phyloP scores from a whole-genome alignment of 2,113 vertebrate species.

The Mirounga angustirostris region DNA sequence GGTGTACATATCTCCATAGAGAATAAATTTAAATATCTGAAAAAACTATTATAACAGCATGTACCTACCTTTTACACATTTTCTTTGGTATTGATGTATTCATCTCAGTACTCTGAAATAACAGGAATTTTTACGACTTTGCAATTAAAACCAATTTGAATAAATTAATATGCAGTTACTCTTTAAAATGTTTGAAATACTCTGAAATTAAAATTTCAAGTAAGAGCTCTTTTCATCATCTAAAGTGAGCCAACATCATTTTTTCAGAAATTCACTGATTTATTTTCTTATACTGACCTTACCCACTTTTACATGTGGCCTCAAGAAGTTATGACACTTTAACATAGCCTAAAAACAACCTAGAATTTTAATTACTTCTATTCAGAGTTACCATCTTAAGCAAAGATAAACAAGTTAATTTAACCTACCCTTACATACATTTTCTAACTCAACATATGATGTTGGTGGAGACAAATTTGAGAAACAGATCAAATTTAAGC shows the following conservation, averaged over 20 bases:
- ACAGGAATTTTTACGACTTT: slow-evolving; percentile 76
- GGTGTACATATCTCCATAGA: background rate
- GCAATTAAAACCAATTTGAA: slow-evolving; percentile 69
- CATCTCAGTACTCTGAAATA: slow-evolving; percentile 84
- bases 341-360: background rate
- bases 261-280: slow-evolving; percentile 32
- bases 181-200: slow-evolving; percentile 64
- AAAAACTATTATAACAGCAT: background rate
- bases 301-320: background rate
- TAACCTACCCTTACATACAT: slow-evolving; percentile 10
- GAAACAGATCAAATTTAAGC: slow-evolving; percentile 14
- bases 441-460: background rate
- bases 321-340: slow-evolving; percentile 16
- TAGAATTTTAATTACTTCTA: slow-evolving; percentile 36
- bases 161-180: slow-evolving; percentile 53
- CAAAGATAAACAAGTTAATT: slow-evolving; percentile 43
- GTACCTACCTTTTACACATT: slow-evolving; percentile 89
- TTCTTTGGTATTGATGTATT: slow-evolving; percentile 82
- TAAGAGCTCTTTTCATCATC: slow-evolving; percentile 35
- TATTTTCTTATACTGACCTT: background rate
- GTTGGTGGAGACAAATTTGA: background rate
- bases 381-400: slow-evolving; percentile 29
- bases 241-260: slow-evolving; percentile 11
- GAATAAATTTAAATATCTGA: slow-evolving; percentile 38
- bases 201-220: slow-evolving; percentile 61